phyloP scores from a whole-genome alignment of 53 echinoderm and acorn worm species.

The Arbacia lixula region DNA sequence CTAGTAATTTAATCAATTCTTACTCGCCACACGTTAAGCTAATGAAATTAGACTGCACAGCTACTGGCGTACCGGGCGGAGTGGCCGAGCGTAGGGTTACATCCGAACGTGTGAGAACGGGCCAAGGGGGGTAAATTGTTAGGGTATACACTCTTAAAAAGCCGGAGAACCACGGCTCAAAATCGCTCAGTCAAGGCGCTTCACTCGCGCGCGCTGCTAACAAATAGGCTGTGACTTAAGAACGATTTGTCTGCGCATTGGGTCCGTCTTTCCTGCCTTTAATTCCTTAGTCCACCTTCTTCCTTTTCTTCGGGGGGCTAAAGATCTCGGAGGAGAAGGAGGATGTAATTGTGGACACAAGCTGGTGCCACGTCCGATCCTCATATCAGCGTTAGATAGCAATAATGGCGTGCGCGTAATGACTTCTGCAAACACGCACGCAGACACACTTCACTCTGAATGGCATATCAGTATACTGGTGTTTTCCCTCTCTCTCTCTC shows the following conservation, averaged over 20 bases:
- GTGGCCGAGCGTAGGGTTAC: slow-evolving; percentile 26
- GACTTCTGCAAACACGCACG: slow-evolving; percentile 29
- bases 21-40: slow-evolving; percentile 60
- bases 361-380: slow-evolving; percentile 37
- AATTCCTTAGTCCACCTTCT: slow-evolving; percentile 30
- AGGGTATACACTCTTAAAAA: slow-evolving; percentile 39
- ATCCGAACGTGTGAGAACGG: slow-evolving; percentile 22
- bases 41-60: slow-evolving; percentile 45
- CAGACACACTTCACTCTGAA: slow-evolving; percentile 39
- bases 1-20: slow-evolving; percentile 52
- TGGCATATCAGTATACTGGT: slow-evolving; percentile 10
- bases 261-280: neutral
- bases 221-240: slow-evolving; percentile 39
- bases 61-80: slow-evolving; percentile 10
- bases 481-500: neutral
- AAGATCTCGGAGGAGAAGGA: slow-evolving; percentile 12
- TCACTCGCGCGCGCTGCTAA: slow-evolving; percentile 40
- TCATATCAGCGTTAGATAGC: slow-evolving; percentile 9
- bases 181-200: too few relatives aligned
- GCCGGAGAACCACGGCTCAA: slow-evolving; percentile 19
- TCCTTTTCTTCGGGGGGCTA: neutral
- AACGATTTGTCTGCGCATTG: slow-evolving; percentile 35
- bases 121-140: slow-evolving; percentile 53
- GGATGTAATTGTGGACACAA: slow-evolving; percentile 26
- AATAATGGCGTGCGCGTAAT: slow-evolving; percentile 36